phyloP scores from a whole-genome alignment of 2,797 vertebrate genomes.

The Arrhamphus sclerolepis region DNA sequence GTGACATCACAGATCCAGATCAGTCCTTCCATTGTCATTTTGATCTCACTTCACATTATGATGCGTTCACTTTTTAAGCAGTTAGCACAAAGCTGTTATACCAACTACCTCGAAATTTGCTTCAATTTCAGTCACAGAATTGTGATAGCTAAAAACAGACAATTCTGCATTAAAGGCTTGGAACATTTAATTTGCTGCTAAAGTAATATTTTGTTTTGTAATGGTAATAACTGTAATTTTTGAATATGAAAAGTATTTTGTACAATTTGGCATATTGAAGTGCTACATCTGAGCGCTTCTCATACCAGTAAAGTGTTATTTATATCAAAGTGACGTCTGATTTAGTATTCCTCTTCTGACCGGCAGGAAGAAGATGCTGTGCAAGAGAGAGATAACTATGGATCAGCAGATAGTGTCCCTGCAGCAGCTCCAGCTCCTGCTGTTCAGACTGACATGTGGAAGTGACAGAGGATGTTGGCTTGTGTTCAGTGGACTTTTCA shows the following conservation, averaged over 20 bases:
- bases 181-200: no score
- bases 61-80: no score
- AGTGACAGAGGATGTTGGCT: constrained; percentile 11
- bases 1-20: no score
- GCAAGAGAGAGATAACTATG: constrained; percentile 69
- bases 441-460: constrained; percentile 18
- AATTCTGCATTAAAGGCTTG: no score
- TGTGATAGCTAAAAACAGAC: no score
- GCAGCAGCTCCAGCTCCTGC: constrained; percentile 15
- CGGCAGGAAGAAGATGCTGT: constrained; percentile 4
- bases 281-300: neutral
- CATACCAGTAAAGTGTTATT: neutral
- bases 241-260: neutral
- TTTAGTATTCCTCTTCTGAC: constrained; percentile 14
- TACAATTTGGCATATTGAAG: neutral
- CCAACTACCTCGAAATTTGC: neutral
- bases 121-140: no score
- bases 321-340: neutral
- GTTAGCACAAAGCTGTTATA: no score
- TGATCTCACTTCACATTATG: no score
- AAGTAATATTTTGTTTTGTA: no score
- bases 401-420: constrained; percentile 39
- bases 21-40: no score
- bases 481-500: neutral
- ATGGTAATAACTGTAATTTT: no score